Evolutionary conservation across 1,140 invertebrate species (phyloP).

Genomic region (Drosophila bipectinata): DNA sequence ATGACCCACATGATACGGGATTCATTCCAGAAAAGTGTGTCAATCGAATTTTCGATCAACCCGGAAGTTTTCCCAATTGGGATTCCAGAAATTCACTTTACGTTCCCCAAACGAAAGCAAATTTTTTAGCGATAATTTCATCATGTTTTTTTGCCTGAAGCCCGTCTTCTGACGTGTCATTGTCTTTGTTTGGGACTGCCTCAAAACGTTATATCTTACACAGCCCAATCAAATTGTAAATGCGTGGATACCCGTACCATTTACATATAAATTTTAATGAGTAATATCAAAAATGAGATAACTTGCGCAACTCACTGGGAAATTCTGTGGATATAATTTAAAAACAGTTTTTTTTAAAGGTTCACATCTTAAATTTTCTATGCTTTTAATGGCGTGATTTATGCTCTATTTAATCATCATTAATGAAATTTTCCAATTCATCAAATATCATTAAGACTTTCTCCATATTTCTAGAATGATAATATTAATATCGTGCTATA

Average conservation of each 20-base stretch:
- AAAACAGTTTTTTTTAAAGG: not conserved
- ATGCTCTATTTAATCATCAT: not conserved
- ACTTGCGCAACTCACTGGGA: constrained; percentile 39
- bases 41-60: constrained; percentile 38
- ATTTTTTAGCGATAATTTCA: constrained; percentile 38
- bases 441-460: not conserved
- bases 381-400: not conserved
- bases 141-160: constrained; percentile 15
- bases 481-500: not conserved
- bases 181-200: constrained; percentile 59
- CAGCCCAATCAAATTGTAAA: not conserved
- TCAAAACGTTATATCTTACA: constrained; percentile 46
- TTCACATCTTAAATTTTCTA: not conserved
- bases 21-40: constrained; percentile 42
- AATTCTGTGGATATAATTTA: constrained; percentile 14
- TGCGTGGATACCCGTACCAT: constrained; percentile 6
- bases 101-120: constrained; percentile 30
- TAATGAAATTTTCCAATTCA: constrained; percentile 6
- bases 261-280: constrained; percentile 60
- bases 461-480: not conserved
- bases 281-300: constrained; percentile 49
- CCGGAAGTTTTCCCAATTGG: constrained; percentile 35
- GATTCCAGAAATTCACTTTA: constrained; percentile 40
- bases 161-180: constrained; percentile 44
- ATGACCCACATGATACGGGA: constrained; percentile 64